Evolutionary conservation across 2,797 vertebrate genomes (phyloP).

Genomic region (Sternotherus odoratus): DNA sequence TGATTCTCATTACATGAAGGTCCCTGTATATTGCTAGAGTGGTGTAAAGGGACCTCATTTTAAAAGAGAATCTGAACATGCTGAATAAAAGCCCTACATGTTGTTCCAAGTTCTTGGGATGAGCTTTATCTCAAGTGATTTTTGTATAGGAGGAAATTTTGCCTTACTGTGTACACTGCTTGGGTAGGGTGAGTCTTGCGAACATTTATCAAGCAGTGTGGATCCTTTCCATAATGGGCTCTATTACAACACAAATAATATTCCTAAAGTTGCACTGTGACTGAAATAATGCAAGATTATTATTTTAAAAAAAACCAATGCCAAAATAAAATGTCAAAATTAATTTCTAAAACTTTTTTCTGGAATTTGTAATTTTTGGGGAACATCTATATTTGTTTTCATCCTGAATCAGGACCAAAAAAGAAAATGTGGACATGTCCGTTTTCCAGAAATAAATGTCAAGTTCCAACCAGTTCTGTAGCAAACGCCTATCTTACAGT

Average conservation of each 20-base stretch:
- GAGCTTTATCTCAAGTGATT: not conserved
- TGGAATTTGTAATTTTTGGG: not conserved
- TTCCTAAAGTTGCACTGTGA: not conserved
- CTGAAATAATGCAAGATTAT: not conserved
- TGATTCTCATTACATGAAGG: not conserved
- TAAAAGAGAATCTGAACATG: not conserved
- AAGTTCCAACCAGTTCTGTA: not conserved
- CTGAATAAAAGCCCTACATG: not conserved
- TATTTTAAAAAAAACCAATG: too few relatives aligned
- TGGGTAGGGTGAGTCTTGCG: not conserved
- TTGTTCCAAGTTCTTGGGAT: not conserved
- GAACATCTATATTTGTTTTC: not conserved
- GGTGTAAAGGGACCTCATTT: not conserved
- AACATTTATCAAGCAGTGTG: not conserved
- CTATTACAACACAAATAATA: not conserved
- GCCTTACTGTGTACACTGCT: not conserved
- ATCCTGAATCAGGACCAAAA: not conserved
- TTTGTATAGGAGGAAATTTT: not conserved
- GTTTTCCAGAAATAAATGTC: not conserved
- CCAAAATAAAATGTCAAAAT: not conserved
- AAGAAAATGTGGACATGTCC: not conserved
- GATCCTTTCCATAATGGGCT: not conserved
- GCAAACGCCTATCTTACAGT: not conserved
- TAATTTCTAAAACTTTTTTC: not conserved
- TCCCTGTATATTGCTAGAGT: not conserved